These are phyloP conservation scores for Callyntrura sp. DNA, from an alignment of 2,888 invertebrate genomes.

Conservation along the genomic window DNA sequence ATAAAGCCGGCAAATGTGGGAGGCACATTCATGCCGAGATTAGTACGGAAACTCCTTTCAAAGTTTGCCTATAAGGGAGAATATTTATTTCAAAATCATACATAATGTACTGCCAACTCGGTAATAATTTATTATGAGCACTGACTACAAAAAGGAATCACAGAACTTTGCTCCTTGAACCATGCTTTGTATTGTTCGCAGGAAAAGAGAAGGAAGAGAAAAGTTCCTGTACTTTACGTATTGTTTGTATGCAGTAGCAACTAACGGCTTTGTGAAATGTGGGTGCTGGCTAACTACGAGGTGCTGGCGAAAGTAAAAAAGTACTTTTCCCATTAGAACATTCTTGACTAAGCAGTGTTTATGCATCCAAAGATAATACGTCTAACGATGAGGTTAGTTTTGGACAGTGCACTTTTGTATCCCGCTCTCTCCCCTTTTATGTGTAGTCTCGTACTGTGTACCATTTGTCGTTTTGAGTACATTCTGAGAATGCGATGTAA, in stretches of 20 bases:
- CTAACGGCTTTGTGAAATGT: background rate
- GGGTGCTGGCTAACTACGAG: too few species aligned
- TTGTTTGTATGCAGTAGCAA: background rate
- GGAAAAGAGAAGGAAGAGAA: background rate
- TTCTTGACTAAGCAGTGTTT: background rate
- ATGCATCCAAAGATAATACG: background rate
- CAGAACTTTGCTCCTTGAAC: background rate
- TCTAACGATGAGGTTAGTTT: background rate
- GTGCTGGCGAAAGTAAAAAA: background rate
- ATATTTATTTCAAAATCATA: constrained; percentile 5
- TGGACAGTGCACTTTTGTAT: background rate
- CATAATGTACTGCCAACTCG: background rate
- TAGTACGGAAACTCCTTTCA: background rate
- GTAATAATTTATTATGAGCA: background rate
- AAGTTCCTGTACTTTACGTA: constrained; percentile 31
- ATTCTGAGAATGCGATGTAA: background rate
- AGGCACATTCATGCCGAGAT: background rate
- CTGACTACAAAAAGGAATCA: background rate
- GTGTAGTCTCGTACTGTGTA: background rate
- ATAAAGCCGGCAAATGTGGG: too few species aligned
- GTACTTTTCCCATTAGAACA: background rate
- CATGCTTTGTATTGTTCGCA: background rate
- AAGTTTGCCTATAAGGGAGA: background rate
- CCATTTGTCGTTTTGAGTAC: background rate
- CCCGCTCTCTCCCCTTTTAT: background rate